Conservation (phyloP, 2,113 vertebrate species). For the Rhinichthys klamathensis region DNA sequence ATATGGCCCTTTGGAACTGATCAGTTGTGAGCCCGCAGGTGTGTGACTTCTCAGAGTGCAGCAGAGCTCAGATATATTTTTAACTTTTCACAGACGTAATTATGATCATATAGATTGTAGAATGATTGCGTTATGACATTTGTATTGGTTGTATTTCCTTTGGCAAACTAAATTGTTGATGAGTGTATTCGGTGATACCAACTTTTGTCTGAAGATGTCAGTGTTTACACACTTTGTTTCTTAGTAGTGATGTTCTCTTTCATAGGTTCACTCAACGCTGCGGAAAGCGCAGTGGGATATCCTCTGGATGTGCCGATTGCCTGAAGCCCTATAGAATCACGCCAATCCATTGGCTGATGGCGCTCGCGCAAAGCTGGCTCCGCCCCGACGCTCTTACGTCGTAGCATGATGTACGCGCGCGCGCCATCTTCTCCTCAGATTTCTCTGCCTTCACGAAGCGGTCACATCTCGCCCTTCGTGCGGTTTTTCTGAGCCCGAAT, state of each 20-base stretch:
- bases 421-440: too few species aligned
- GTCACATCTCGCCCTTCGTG: too few species aligned
- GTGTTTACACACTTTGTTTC: conserved; percentile 13
- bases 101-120: background rate
- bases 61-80: background rate
- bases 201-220: conserved; percentile 44
- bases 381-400: too few species aligned
- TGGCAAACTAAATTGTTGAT: background rate
- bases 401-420: too few species aligned
- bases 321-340: too few species aligned
- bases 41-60: background rate
- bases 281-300: too few species aligned
- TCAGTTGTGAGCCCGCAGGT: background rate
- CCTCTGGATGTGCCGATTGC: too few species aligned
- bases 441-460: too few species aligned
- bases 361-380: too few species aligned
- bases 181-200: background rate
- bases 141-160: background rate
- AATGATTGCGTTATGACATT: background rate
- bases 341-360: too few species aligned
- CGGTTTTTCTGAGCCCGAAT: too few species aligned
- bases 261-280: too few species aligned
- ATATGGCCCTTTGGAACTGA: background rate
- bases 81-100: background rate
- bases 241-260: background rate